phyloP scores from a whole-genome alignment of 2,888 invertebrate genomes.

The Alloplasta piceator region DNA sequence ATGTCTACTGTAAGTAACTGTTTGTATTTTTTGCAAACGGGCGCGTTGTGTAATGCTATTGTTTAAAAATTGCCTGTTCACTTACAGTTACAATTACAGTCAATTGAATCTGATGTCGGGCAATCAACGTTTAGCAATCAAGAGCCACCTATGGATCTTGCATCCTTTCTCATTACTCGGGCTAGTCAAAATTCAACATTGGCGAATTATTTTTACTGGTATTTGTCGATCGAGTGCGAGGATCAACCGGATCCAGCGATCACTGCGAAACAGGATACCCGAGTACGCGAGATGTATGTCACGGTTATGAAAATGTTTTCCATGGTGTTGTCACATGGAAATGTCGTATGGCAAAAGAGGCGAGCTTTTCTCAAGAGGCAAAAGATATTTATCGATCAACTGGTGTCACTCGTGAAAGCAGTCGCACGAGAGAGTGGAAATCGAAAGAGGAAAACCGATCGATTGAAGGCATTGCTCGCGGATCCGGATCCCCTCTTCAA shows the following conservation, averaged over 20 bases:
- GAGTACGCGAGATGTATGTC: slow-evolving; percentile 93
- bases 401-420: slow-evolving; percentile 93
- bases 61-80: no score
- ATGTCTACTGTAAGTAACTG: slow-evolving; percentile 70
- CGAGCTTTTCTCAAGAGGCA: slow-evolving; percentile 92
- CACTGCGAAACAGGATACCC: slow-evolving; percentile 88
- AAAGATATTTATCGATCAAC: slow-evolving; percentile 94
- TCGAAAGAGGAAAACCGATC: slow-evolving; percentile 95
- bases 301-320: slow-evolving; percentile 95
- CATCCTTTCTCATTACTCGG: slow-evolving; percentile 94
- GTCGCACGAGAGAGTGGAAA: slow-evolving; percentile 96
- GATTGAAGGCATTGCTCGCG: slow-evolving; percentile 92
- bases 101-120: slow-evolving; percentile 77
- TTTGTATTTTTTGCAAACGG: neutral
- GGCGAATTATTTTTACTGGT: slow-evolving; percentile 99
- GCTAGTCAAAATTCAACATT: slow-evolving; percentile 95
- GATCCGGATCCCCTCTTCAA: slow-evolving; percentile 92
- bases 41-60: no score
- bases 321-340: slow-evolving; percentile 88
- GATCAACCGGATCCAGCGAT: slow-evolving; percentile 88
- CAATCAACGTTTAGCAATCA: slow-evolving; percentile 71
- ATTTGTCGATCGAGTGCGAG: slow-evolving; percentile 96
- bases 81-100: slow-evolving; percentile 67
- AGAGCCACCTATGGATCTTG: slow-evolving; percentile 87
- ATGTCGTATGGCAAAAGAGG: slow-evolving; percentile 89